phyloP scores from a whole-genome alignment of 2,888 invertebrate genomes.

The Lottia scabra region DNA sequence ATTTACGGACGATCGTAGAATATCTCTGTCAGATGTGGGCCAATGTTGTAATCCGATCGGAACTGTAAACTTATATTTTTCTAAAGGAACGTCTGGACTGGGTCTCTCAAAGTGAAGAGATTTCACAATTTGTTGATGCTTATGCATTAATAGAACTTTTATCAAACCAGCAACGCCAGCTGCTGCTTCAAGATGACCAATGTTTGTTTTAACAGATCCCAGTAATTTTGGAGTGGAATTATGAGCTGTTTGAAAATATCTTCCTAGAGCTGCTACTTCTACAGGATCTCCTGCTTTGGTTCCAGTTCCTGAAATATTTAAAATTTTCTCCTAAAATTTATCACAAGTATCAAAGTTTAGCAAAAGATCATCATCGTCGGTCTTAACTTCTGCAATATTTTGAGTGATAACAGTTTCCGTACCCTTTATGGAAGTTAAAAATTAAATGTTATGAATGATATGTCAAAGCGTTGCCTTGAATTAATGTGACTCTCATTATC shows the following conservation, averaged over 20 bases:
- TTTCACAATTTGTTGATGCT: slow-evolving; percentile 41
- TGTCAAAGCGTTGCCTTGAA: too few species aligned
- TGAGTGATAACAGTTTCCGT: too few species aligned
- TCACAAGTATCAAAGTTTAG: too few species aligned
- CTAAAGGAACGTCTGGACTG: slow-evolving; percentile 45
- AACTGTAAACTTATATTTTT: slow-evolving; percentile 37
- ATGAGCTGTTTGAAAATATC: slow-evolving; percentile 26
- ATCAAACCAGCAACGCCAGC: slow-evolving; percentile 54
- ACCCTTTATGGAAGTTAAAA: too few species aligned
- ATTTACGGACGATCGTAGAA: slow-evolving; percentile 36
- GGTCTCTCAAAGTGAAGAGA: slow-evolving; percentile 41
- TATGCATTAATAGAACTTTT: slow-evolving; percentile 56
- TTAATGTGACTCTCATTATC: too few species aligned
- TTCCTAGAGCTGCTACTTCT: slow-evolving; percentile 40
- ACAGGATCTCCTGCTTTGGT: slow-evolving; percentile 51
- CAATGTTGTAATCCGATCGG: slow-evolving; percentile 21
- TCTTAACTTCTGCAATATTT: too few species aligned
- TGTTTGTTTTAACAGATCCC: slow-evolving; percentile 56
- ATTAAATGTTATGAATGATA: too few species aligned
- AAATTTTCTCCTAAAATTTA: too few species aligned
- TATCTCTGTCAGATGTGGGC: slow-evolving; percentile 32
- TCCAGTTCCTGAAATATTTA: slow-evolving; percentile 48
- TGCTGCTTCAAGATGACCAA: slow-evolving; percentile 55
- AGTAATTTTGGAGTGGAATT: slow-evolving; percentile 21
- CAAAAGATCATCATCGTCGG: too few species aligned